phyloP scores from a whole-genome alignment of 1,140 invertebrate genomes.

The Meteorus sp. region DNA sequence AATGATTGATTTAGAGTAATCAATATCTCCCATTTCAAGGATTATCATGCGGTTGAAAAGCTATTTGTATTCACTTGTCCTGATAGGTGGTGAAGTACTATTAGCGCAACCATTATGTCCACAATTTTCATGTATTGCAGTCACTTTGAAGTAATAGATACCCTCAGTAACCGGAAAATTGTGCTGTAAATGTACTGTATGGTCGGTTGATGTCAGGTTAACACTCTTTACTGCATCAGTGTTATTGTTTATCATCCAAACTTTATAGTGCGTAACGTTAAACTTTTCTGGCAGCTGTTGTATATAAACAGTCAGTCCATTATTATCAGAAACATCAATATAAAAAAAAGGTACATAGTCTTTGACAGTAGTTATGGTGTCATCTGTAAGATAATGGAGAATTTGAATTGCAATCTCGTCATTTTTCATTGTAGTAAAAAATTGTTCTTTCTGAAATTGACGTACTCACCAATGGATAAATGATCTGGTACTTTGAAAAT shows the following conservation, averaged over 20 bases:
- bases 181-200: slow-evolving; percentile 29
- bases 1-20: slow-evolving; percentile 9
- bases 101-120: slow-evolving; percentile 45
- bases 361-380: slow-evolving; percentile 29
- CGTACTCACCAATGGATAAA: slow-evolving; percentile 43
- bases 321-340: slow-evolving; percentile 42
- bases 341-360: slow-evolving; percentile 48
- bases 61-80: slow-evolving; percentile 39
- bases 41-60: neutral
- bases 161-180: slow-evolving; percentile 40
- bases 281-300: slow-evolving; percentile 44
- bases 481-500: slow-evolving; percentile 48
- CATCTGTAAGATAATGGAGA: slow-evolving; percentile 26
- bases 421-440: slow-evolving; percentile 4
- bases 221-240: slow-evolving; percentile 31
- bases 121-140: slow-evolving; percentile 45
- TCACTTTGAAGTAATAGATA: slow-evolving; percentile 49
- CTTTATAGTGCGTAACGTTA: slow-evolving; percentile 45
- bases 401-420: neutral
- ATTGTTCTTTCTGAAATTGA: too few relatives aligned
- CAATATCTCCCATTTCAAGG: neutral
- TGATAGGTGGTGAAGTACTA: slow-evolving; percentile 47
- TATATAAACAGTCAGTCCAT: slow-evolving; percentile 40
- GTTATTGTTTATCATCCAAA: slow-evolving; percentile 47
- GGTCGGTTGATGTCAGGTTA: slow-evolving; percentile 22